phyloP scores from a whole-genome alignment of 2,797 vertebrate genomes.

The Notolabrus celidotus region DNA sequence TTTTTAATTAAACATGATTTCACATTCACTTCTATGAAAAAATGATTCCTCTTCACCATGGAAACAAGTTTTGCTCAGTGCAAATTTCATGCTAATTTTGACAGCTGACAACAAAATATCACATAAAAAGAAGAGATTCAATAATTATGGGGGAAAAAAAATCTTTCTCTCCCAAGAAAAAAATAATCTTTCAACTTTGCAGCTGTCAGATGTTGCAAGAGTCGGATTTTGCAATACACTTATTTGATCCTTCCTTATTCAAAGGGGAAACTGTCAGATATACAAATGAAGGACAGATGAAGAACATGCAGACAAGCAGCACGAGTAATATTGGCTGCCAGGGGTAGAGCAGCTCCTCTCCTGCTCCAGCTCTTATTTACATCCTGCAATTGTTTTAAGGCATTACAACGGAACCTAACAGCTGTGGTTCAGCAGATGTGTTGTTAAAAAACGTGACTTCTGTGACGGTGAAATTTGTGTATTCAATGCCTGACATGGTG shows the following conservation, averaged over 20 bases:
- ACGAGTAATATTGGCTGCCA: background rate
- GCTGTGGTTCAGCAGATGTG: conserved; percentile 23
- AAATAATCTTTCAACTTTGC: conserved; percentile 12
- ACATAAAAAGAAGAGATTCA: conserved; percentile 24
- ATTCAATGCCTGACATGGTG: conserved; percentile 44
- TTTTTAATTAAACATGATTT: background rate
- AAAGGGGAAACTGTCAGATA: conserved; percentile 14
- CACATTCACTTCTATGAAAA: conserved; percentile 11
- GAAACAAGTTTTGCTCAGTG: conserved; percentile 15
- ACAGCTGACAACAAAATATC: conserved; percentile 44
- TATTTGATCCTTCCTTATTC: conserved; percentile 25
- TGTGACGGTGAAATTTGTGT: conserved; percentile 27
- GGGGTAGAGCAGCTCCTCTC: background rate
- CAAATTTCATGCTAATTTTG: conserved; percentile 35
- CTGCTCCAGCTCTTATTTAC: background rate
- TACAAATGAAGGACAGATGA: conserved; percentile 26
- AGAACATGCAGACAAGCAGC: conserved; percentile 1
- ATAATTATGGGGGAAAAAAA: conserved; percentile 13
- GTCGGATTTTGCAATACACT: conserved; percentile 25
- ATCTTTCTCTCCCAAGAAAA: background rate
- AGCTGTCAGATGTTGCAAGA: conserved; percentile 50
- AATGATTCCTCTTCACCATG: conserved; percentile 1
- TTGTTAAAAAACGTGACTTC: conserved; percentile 11
- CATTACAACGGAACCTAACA: conserved; percentile 19
- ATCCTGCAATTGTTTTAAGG: conserved; percentile 11